Evolutionary conservation across 2,888 invertebrate species (phyloP).

Genomic region (Pseudolycoriella hygida): DNA sequence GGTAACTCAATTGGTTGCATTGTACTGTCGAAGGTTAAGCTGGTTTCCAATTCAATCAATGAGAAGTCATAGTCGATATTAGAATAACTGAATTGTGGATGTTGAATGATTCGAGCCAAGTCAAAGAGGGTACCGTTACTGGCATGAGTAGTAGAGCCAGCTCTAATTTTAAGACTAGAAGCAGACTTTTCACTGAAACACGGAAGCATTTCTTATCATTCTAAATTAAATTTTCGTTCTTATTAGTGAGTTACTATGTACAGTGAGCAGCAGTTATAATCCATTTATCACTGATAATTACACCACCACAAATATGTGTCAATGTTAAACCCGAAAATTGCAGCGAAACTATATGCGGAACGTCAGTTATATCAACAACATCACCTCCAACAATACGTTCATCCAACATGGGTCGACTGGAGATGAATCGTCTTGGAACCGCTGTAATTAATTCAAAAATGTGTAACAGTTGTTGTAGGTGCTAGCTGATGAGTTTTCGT

Average conservation of each 20-base stretch:
- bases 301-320: constrained; percentile 25
- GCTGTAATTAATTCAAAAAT: no score
- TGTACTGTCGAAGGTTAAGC: constrained; percentile 30
- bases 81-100: constrained; percentile 32
- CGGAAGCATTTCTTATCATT: no score
- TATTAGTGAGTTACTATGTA: constrained; percentile 22
- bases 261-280: constrained; percentile 28
- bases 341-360: constrained; percentile 25
- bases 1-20: constrained; percentile 19
- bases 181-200: no score
- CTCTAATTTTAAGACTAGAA: no score
- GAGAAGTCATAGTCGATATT: constrained; percentile 40
- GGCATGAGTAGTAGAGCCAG: constrained; percentile 21
- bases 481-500: no score
- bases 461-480: no score
- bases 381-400: constrained; percentile 28
- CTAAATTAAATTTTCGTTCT: no score
- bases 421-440: no score
- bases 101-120: constrained; percentile 31
- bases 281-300: constrained; percentile 23
- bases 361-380: constrained; percentile 23
- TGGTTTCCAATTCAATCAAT: constrained; percentile 32
- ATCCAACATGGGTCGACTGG: constrained; percentile 25
- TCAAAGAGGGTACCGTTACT: constrained; percentile 33
- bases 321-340: not conserved